Evolutionary conservation across 2,797 vertebrate genomes (phyloP).

Genomic region (Luscinia megarhynchos): DNA sequence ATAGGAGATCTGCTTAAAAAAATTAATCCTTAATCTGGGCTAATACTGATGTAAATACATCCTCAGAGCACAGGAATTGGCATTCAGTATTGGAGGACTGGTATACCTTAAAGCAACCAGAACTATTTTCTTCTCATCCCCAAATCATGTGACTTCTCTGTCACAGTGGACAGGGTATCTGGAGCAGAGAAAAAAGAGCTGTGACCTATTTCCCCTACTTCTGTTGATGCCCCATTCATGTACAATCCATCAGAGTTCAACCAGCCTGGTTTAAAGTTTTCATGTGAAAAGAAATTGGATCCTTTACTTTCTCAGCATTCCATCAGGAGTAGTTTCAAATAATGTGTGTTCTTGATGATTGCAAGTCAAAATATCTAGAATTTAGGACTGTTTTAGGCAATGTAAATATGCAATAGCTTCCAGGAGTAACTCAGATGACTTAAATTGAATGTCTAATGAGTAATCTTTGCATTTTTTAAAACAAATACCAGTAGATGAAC

Average conservation of each 20-base stretch:
- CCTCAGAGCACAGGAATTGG: background rate
- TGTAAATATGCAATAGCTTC: background rate
- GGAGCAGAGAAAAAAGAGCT: background rate
- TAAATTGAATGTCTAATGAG: background rate
- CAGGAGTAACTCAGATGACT: background rate
- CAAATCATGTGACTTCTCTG: background rate
- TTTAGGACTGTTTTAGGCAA: background rate
- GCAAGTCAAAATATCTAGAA: background rate
- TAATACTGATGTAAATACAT: background rate
- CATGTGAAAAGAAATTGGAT: background rate
- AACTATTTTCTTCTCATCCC: background rate
- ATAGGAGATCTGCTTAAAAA: background rate
- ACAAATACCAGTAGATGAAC: background rate
- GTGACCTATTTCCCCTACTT: background rate
- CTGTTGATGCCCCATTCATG: background rate
- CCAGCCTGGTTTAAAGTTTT: background rate
- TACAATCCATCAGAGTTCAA: background rate
- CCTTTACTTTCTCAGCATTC: background rate
- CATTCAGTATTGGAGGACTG: background rate
- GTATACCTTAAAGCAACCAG: background rate
- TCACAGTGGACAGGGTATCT: background rate
- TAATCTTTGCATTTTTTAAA: background rate
- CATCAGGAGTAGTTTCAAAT: background rate
- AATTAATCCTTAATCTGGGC: background rate
- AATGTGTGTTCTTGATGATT: background rate